Evolutionary conservation across 2,888 invertebrate genomes (phyloP), one percentile per base, ranked within the genome.

Genomic region (Stenoptilia bipunctidactyla): DNA sequence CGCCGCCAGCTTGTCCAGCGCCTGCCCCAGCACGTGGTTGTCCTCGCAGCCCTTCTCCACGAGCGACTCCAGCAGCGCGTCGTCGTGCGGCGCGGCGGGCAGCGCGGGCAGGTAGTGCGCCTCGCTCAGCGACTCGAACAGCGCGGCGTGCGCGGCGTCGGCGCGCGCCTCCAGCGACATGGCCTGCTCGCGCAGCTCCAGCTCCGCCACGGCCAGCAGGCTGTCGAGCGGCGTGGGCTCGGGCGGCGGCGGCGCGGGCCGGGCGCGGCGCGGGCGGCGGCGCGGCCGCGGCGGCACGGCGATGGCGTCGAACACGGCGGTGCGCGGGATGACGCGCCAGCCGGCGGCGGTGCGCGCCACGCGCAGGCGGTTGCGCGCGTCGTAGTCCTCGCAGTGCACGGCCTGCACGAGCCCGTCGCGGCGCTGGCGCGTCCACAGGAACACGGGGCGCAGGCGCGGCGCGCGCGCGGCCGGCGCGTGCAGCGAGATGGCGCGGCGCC

Each of bases 311-410:
- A 76, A 75, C 63, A 75, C 86, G 65, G 90, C 90, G 38, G 93
- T 93, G 55, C 91, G 87, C 55, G 93, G 93, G 74, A 91, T 91
- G 43, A 92, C 92, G 44, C 91, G 88, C 94, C 93, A 93, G 56
- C 93, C 93, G 66, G 87, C 86, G 34, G 91, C 86, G 14, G 93
- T 93, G 66, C 93, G 93, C 52, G 92, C 91, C 63, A 94, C 83
- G 57, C 92, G 89, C 59, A 94, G 91, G 45, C 93, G 91, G 77
- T 94, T 94, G 44, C 92, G 85, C 67, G 91, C 89, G 83, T 94
- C 93, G 86, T 93, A 93, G 69, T 94, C 93, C 74, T 94, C 94
- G 80, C 93, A 93, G 71, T 90, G 89, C 55, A 94, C 93, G 73
- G 92, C 91, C 63, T 92, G 89, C 70, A 94, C 92, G 65, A 88